Base-by-base conservation (phyloP, 2,888 invertebrate genomes). In the Piscicola geometra region DNA sequence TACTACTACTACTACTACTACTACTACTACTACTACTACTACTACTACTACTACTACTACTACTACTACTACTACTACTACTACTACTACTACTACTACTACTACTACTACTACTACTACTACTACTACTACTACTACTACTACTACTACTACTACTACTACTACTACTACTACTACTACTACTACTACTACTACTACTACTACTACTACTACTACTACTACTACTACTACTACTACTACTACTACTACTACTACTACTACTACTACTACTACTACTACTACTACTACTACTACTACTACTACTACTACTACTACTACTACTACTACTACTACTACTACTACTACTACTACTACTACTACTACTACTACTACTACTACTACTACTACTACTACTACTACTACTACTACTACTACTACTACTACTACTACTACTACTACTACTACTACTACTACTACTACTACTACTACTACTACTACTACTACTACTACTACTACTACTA, bases 261-360 rank as follows among this genome's bases (percentile, higher is more conserved):
- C 74, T 75, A 73, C 0, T 75, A 73, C 41, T 73, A 36, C 74
- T 75, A 36, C 74, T 75, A 36, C 74, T 74, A 73, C 1, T 75
- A 72, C 74, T 75, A 73, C 74, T 75, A 73, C 74, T 36, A 73
- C 3, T 75, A 73, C 74, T 75, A 73, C 74, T 75, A 73, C 74
- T 36, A 73, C 74, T 75, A 75, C 74, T 75, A 73, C 1, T 75
- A 36, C 74, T 73, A 73, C 74, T 75, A 73, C 74, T 75, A 36
- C 74, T 75, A 36, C 75, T 76, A 3, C 47, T 76, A 75, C 47
- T 76, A 75, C 47, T 76, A 75, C 47, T 75, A 75, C 47, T 75
- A 75, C 47, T 76, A 75, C 47, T 76, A 73, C 47, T 76, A 75
- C 47, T 73, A 64, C 66, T 64, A 64, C 66, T 64, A 64, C 66